Base-by-base conservation (phyloP, 2,113 vertebrate species). In the Amblyornis subalaris region DNA sequence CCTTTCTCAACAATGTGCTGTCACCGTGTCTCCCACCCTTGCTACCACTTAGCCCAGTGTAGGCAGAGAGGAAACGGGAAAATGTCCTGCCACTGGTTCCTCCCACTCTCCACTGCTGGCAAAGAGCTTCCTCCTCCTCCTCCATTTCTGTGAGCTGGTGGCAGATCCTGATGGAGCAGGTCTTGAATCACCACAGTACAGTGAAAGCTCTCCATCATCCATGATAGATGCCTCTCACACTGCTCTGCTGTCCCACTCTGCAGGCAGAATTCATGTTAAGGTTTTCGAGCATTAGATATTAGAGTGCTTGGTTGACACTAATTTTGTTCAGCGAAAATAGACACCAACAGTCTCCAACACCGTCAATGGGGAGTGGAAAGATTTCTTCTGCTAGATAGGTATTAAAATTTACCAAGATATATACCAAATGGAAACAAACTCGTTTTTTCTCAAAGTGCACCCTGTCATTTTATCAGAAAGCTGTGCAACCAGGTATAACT, bases 41-140 rank as follows among this genome's bases (percentile, higher is more conserved):
- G 25, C 13, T 17, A 50, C 24, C 19, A 3, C 28, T 7, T 16
- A 26, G 10, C 12, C 36, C 2, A 9, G 0, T 4, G 25, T 2
- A 31, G 33, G 23, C 15, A 50, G 57, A 47, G 29, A 66, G 21
- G 17, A 42, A 42, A 2, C 58, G 53, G 9, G 58, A 6, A 28
- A 6, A 5, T 4, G 5, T 11, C 19, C 60, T 23, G 10, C 18
- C n/a, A 4, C 5, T 9, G 5, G 7, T 25, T 72, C 14, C 23
- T 65, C 12, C 16, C 2, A 1, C 6, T 36, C 10, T 29, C 25
- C 33, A 14, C 2, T 0, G 0, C 23, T 12, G 7, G 3, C 29
- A 51, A 28, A 57, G 47, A 35, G 33, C 1, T 2, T 72, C 36
- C 36, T 71, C 25, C 14, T 62, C 13, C 15, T 72, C 24, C 31